Evolutionary conservation across 2,113 vertebrate genomes (phyloP), one percentile per base, ranked within the genome.

Genomic region (Tachycineta bicolor): DNA sequence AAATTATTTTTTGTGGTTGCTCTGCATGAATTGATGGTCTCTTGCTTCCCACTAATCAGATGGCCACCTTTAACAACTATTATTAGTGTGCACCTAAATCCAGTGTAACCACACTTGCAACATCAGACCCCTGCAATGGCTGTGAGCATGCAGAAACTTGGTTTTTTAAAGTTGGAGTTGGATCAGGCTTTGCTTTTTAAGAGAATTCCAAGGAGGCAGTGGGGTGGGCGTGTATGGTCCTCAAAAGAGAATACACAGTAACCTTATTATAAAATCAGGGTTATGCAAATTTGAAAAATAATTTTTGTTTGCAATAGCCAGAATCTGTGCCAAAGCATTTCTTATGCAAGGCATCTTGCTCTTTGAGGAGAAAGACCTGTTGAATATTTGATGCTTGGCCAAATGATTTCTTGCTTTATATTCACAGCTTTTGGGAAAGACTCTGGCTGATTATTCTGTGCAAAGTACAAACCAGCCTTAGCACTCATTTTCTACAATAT

Each of bases 381-480:
- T 95, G 94, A 92, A 52, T 83, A 56, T 96, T 95, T 95, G 93
- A 93, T 1, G 75, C 79, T 74, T 83, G 64, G 93, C 94, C 96
- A 97, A 93, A 89, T 81, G 34, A 89, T 97, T 97, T 93, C 93
- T 95, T 89, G 65, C 68, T 95, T 96, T 93, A 90, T 76, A 94
- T 89, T 96, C 93, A 88, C 86, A 94, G 90, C 56, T 97, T 96
- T 94, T 92, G 80, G 76, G 89, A 89, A 77, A 81, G 80, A 55
- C 76, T 85, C 69, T 83, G 59, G 73, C 78, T 95, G 88, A 95
- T 93, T 92, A 94, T 95, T 80, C 88, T 6, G 13, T 93, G 89
- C 63, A 95, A 93, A 94, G 68, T 34, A 87, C 64, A 94, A 94
- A 86, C 29, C 47, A 89, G 59, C 29, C 59, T 77, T 90, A 88